A percentile compares a stretch with the other conserved stretches of the same genome.
phyloP scores from a whole-genome alignment of 2,113 vertebrate species.

The Eublepharis macularius region DNA sequence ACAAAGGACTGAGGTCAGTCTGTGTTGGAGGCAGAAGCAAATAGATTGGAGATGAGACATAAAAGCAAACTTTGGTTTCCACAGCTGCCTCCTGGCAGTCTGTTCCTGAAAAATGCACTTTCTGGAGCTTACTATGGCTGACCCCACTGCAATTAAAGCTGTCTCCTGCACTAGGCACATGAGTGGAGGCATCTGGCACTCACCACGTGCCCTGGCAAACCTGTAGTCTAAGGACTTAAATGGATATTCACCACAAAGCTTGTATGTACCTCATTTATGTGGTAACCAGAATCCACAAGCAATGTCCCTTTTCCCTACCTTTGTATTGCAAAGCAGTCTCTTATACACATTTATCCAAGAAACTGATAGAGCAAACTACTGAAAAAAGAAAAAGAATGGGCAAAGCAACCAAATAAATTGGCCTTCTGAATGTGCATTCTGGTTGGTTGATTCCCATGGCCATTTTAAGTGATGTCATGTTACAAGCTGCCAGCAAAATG shows the following conservation, averaged over 20 bases:
- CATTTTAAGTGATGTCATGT: neutral
- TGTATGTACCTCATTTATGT: neutral
- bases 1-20: constrained; percentile 15
- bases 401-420: neutral
- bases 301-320: neutral
- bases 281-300: too few species aligned
- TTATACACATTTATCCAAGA: neutral
- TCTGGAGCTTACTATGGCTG: constrained; percentile 1
- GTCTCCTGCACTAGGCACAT: neutral
- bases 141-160: neutral
- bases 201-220: neutral
- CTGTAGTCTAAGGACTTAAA: neutral
- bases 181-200: neutral
- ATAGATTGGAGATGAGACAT: neutral
- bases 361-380: neutral
- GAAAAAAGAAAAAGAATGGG: neutral
- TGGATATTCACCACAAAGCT: neutral
- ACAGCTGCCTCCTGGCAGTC: constrained; percentile 7
- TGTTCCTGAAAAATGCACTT: neutral
- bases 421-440: neutral
- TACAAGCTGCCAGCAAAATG: neutral
- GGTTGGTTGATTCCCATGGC: neutral
- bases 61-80: constrained; percentile 24
- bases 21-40: neutral
- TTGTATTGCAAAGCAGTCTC: neutral